These are phyloP conservation scores for Rhynchophorus ferrugineus DNA, from an alignment of 1,140 invertebrate genomes.

Conservation along the genomic window DNA sequence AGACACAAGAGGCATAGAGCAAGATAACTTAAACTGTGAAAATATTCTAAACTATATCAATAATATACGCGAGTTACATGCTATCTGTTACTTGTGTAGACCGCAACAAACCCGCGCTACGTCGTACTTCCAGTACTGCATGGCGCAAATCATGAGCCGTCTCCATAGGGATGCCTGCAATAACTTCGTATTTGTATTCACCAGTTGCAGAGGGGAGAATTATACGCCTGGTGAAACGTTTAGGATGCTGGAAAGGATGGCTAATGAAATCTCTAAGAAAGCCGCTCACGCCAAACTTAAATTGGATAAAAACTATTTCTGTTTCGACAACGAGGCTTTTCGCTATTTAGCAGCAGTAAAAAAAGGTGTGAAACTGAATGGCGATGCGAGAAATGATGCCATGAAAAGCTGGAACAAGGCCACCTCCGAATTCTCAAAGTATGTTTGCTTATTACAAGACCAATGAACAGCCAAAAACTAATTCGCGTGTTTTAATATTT, in stretches of 20 bases:
- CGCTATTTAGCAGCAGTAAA: slow-evolving; percentile 29
- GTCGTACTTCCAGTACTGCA: slow-evolving; percentile 32
- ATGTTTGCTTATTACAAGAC: no score
- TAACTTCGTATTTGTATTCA: slow-evolving; percentile 37
- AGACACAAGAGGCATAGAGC: slow-evolving; percentile 30
- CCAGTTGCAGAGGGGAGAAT: slow-evolving; percentile 29
- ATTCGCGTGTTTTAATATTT: no score
- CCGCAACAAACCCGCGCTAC: slow-evolving; percentile 28
- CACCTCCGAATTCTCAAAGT: slow-evolving; percentile 28
- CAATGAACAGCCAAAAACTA: no score
- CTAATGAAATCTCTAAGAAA: slow-evolving; percentile 22
- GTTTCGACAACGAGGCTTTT: slow-evolving; percentile 36
- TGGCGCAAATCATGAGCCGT: slow-evolving; percentile 31
- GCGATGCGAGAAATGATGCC: slow-evolving; percentile 9
- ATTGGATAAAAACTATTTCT: slow-evolving; percentile 30
- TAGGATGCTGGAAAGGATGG: slow-evolving; percentile 18
- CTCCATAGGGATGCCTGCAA: slow-evolving; percentile 31
- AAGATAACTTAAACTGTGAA: slow-evolving; percentile 34
- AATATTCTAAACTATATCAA: slow-evolving; percentile 32
- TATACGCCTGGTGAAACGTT: slow-evolving; percentile 31
- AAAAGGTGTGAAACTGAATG: slow-evolving; percentile 21
- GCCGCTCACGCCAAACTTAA: slow-evolving; percentile 27
- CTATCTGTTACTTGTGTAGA: slow-evolving; percentile 33
- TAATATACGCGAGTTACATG: slow-evolving; percentile 29
- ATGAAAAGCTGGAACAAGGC: slow-evolving; percentile 34